Evolutionary conservation across 2,888 invertebrate genomes (phyloP), one percentile per base, ranked within the genome.

Genomic region (Mylabris sibirica): DNA sequence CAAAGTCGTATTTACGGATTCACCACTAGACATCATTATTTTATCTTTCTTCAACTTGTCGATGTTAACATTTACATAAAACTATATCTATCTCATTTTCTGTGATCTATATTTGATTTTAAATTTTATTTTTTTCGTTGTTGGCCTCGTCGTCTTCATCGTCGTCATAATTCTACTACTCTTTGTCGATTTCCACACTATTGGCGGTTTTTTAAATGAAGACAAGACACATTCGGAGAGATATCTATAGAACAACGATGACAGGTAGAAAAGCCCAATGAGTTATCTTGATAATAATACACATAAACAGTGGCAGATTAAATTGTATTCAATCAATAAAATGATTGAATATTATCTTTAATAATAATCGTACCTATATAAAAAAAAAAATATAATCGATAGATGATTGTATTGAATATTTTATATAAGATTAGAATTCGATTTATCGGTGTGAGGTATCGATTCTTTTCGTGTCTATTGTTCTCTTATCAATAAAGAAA

Each of bases 181-280:
- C 30, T 30, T 17, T 20, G 17, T 49, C 20, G 49, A 44, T 49
- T 49, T 20, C 20, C 20, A 8, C 30, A 20, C 49, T 49, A 49
- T 49, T 49, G 49, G 49, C 49, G 20, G 20, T 49, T 49, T 49
- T 30, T 49, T 20, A 20, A 20, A 49, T 20, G 17, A 49, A 60
- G 60, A 35, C 34, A n/a, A n/a, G n/a, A 30, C 30, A 30, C 30
- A 6, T 38, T 38, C 34, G 30, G n/a, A n/a, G n/a, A n/a, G 30
- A 9, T 60, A 66, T 60, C 59, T 65, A 26, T 26, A 49, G 60
- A 34, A 35, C 53, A 26, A 22, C 38, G 70, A 70, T 70, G 70
- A 70, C 67, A 70, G 70, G 70, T 67, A 67, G 67, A 67, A 70
- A 70, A 41, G 63, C 57, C 70, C 70, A 65, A 70, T 70, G 69